These are phyloP conservation scores for Subanguina moxae DNA, from an alignment of 1,140 invertebrate species.

Conservation along the genomic window DNA sequence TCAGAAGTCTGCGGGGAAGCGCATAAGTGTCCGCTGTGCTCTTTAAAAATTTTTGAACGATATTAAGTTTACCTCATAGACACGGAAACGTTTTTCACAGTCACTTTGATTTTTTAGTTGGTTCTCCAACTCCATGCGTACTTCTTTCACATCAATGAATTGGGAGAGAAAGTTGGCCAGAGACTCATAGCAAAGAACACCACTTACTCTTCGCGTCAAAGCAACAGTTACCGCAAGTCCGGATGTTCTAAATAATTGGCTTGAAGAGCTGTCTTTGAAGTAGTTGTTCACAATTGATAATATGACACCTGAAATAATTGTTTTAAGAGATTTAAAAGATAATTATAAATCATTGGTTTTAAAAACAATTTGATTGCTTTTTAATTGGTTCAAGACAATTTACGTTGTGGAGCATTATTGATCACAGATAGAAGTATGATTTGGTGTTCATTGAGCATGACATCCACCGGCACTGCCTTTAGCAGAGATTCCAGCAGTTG, in stretches of 20 bases:
- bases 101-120: background rate
- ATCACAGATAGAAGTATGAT: background rate
- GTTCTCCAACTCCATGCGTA: background rate
- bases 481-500: background rate
- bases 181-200: background rate
- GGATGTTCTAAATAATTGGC: background rate
- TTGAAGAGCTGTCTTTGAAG: too few relatives aligned
- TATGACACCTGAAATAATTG: too few relatives aligned
- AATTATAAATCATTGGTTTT: too few relatives aligned
- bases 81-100: background rate
- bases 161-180: background rate
- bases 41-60: too few relatives aligned
- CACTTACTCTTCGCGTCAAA: background rate
- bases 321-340: too few relatives aligned
- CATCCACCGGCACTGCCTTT: background rate
- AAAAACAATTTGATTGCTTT: too few relatives aligned
- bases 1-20: too few relatives aligned
- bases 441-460: background rate
- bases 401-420: conserved; percentile 1
- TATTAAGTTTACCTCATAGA: background rate
- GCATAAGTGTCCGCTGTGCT: too few relatives aligned
- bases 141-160: background rate
- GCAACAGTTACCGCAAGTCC: background rate
- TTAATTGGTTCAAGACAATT: too few relatives aligned
- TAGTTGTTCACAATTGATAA: too few relatives aligned